A percentile compares a stretch with the other conserved stretches of the same genome.
Conservation (phyloP, 35 echinoderm and acorn worm genomes). For the Diadema setosum region DNA sequence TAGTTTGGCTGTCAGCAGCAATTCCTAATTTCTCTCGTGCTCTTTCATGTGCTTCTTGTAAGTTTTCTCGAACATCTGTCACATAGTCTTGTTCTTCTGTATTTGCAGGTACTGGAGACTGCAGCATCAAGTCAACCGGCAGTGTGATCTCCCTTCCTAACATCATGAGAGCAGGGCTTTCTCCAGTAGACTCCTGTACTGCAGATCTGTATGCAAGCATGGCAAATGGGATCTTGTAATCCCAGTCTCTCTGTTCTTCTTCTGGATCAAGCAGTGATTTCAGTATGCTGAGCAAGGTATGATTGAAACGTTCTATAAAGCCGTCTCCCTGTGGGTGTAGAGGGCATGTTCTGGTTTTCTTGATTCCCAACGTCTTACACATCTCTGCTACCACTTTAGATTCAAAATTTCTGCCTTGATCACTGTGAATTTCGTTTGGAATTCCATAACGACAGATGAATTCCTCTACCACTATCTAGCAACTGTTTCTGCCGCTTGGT, state of each 20-base stretch:
- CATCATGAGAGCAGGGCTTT: slow-evolving; percentile 62
- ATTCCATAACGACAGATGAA: too few relatives aligned
- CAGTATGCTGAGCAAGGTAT: slow-evolving; percentile 47
- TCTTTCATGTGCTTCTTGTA: too few relatives aligned
- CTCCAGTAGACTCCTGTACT: slow-evolving; percentile 44
- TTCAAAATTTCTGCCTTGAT: slow-evolving; percentile 75
- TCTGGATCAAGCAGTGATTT: slow-evolving; percentile 17
- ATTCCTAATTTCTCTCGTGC: neutral
- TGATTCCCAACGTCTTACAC: slow-evolving; percentile 56
- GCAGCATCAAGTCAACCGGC: slow-evolving; percentile 27
- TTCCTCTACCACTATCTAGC: too few relatives aligned
- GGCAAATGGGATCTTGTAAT: slow-evolving; percentile 19
- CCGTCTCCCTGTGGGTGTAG: too few relatives aligned
- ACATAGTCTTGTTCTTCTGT: neutral
- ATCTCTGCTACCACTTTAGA: slow-evolving; percentile 39
- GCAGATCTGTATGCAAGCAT: slow-evolving; percentile 49
- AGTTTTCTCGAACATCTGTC: neutral
- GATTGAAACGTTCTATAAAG: too few relatives aligned
- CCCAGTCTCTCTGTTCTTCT: slow-evolving; percentile 49
- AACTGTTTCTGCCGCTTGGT: too few relatives aligned
- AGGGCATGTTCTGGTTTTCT: slow-evolving; percentile 77
- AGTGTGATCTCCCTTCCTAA: slow-evolving; percentile 54
- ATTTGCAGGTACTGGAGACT: neutral
- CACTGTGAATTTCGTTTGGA: slow-evolving; percentile 44
- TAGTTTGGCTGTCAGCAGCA: neutral